Conservation (phyloP, 2,888 invertebrate genomes). For the Phengaris alcon region DNA sequence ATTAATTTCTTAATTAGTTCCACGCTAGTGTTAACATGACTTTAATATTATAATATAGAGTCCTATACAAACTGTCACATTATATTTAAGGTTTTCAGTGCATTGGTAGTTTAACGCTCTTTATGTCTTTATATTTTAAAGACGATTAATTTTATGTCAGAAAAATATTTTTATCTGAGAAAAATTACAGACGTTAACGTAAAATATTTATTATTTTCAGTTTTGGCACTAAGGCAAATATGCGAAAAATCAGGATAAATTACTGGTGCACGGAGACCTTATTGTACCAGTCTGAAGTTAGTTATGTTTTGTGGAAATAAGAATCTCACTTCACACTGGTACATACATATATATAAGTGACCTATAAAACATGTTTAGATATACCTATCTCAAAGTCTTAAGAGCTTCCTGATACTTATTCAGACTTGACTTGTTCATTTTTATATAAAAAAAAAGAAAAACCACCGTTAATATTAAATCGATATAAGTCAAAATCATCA, state of each 20-base stretch:
- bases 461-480: slow-evolving; percentile 13
- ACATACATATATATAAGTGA: neutral
- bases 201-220: neutral
- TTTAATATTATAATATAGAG: neutral
- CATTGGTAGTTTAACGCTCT: neutral
- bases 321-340: neutral
- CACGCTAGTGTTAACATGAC: slow-evolving; percentile 9
- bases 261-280: neutral
- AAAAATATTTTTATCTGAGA: no score
- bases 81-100: neutral
- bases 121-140: neutral
- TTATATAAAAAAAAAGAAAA: slow-evolving; percentile 24
- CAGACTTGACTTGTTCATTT: slow-evolving; percentile 27
- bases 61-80: neutral
- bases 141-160: no score
- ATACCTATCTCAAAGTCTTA: slow-evolving; percentile 18
- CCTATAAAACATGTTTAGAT: neutral
- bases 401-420: slow-evolving; percentile 13
- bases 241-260: neutral
- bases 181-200: neutral
- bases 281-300: neutral
- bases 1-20: neutral
- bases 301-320: neutral
- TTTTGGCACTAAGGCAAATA: neutral
- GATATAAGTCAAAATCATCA: slow-evolving; percentile 15